These are phyloP conservation scores for Microctenopoma steveboyesi DNA, from an alignment of 2,797 vertebrate species.

Conservation along the genomic window DNA sequence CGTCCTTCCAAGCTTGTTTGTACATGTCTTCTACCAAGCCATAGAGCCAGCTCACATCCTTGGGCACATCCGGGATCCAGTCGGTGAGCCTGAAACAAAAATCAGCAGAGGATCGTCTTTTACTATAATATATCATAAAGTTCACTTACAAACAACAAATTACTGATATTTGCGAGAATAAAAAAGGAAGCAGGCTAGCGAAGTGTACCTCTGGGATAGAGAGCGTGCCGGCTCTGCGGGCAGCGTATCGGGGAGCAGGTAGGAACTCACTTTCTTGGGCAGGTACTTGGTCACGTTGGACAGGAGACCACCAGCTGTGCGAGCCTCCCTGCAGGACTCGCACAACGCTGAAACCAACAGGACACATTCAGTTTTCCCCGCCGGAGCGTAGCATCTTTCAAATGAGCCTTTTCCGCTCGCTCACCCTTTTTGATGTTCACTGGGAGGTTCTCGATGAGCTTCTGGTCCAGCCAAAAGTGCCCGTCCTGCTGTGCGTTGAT, in stretches of 20 bases:
- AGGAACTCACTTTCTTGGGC: slow-evolving; percentile 49
- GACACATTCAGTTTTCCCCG: neutral
- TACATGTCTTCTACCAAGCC: slow-evolving; percentile 40
- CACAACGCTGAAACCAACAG: slow-evolving; percentile 59
- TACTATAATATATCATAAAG: too few species aligned
- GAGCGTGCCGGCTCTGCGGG: slow-evolving; percentile 47
- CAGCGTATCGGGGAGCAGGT: slow-evolving; percentile 46
- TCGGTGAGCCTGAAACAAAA: slow-evolving; percentile 51
- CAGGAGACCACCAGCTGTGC: slow-evolving; percentile 39
- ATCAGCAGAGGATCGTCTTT: too few species aligned
- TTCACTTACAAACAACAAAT: too few species aligned
- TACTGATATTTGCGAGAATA: too few species aligned
- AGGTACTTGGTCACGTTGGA: slow-evolving; percentile 44
- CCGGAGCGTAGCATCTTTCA: too few species aligned
- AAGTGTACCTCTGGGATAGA: slow-evolving; percentile 61
- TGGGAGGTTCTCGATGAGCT: slow-evolving; percentile 55
- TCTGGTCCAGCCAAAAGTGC: slow-evolving; percentile 57
- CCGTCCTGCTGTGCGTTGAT: neutral
- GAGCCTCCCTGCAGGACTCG: slow-evolving; percentile 49
- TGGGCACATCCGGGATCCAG: slow-evolving; percentile 64
- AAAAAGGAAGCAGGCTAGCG: too few species aligned
- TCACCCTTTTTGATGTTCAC: slow-evolving; percentile 56
- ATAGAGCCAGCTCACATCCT: slow-evolving; percentile 61
- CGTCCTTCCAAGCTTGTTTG: slow-evolving; percentile 29
- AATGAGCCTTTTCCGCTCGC: too few species aligned